Evolutionary conservation across 1,140 invertebrate species (phyloP), one percentile per base, ranked within the genome.

Genomic region (Drosophila tsacasi): DNA sequence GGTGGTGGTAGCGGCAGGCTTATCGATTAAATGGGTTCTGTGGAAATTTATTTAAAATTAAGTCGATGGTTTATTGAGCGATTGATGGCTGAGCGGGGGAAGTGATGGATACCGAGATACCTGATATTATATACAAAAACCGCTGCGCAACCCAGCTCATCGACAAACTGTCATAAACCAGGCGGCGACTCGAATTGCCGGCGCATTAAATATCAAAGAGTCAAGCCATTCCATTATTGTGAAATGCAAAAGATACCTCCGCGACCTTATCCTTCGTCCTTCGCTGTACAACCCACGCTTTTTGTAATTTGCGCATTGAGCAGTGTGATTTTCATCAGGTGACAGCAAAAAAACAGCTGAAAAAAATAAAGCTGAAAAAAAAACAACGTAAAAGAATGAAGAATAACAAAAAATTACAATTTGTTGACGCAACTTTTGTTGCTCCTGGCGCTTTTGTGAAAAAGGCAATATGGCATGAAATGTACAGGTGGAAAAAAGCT

Each of bases 191-290:
- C 44, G 57, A 71, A 71, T 69, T 66, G 66, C 66, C 50, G 32
- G 17, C 61, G 67, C 64, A 78, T 85, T 76, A 72, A 85, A 83
- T 85, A 71, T 76, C 79, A 87, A 86, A 76, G 37, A 75, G 79
- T 67, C 58, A 42, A 67, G 60, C 47, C 10, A 75, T 71, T 86
- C 71, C 46, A 79, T 67, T 79, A 55, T 52, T 76, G 15, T 44
- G 60, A 68, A 72, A 84, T 66, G 39, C 57, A 65, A 67, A 46
- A 21, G 32, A 65, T 46, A 65, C 25, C 32, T 13, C 25, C 55
- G 19, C 25, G 60, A 61, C 32, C 52, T 52, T 49, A 40, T 47
- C 25, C 61, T 76, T 30, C 35, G 44, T 47, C 32, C 61, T 76
- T 37, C 21, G 44, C 32, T 42, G 47, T 44, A 47, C 42, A 7